Evolutionary conservation across 2,888 invertebrate species (phyloP).

Genomic region (Acanthosepion lycidas): DNA sequence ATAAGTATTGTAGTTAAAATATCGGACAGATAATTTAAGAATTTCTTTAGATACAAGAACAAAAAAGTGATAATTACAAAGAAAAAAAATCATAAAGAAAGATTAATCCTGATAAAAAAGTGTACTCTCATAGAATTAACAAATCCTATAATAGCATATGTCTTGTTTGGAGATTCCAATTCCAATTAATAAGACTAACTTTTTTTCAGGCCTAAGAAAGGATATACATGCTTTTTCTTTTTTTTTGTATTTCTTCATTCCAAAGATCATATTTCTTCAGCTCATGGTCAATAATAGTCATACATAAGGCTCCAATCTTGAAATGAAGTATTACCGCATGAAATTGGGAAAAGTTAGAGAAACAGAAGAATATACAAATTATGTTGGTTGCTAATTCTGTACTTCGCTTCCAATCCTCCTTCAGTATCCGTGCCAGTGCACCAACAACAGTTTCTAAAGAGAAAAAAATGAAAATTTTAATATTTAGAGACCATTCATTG

Average conservation of each 20-base stretch:
- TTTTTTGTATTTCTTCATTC: conserved; percentile 78
- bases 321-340: conserved; percentile 95
- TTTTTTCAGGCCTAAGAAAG: conserved; percentile 54
- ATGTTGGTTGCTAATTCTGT: conserved; percentile 97
- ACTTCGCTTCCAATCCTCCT: conserved; percentile 98
- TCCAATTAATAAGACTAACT: no score
- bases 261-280: conserved; percentile 93
- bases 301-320: conserved; percentile 94
- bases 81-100: not conserved
- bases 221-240: conserved; percentile 70
- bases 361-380: conserved; percentile 96
- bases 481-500: not conserved
- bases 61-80: no score
- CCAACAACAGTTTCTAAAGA: conserved; percentile 88
- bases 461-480: conserved; percentile 9
- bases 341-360: conserved; percentile 95
- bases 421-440: conserved; percentile 92
- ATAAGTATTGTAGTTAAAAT: not conserved
- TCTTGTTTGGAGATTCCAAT: not conserved
- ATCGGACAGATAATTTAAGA: not conserved
- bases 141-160: not conserved
- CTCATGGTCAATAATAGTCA: conserved; percentile 97
- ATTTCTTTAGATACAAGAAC: no score
- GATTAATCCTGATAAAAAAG: not conserved
- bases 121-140: not conserved